Evolutionary conservation across 2,113 vertebrate species (phyloP).

Genomic region (Percopsis transmontana): DNA sequence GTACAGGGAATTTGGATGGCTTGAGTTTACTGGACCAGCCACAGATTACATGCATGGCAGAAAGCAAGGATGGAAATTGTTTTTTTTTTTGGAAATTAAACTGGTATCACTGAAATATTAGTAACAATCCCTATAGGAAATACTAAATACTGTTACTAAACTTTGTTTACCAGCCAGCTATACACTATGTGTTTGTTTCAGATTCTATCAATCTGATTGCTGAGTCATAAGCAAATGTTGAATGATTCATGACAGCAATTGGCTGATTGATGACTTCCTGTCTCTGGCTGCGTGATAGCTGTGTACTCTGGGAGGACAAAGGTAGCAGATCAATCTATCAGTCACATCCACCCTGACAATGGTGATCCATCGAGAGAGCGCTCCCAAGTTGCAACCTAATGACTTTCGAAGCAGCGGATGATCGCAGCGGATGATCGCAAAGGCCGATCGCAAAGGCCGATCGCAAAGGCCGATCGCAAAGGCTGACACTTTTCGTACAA

Average conservation of each 20-base stretch:
- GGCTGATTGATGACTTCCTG: slow-evolving; percentile 61
- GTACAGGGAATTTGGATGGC: too few species aligned
- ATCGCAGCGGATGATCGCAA: slow-evolving; percentile 45
- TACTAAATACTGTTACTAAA: too few species aligned
- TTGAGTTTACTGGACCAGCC: too few species aligned
- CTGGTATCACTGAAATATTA: too few species aligned
- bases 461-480: slow-evolving; percentile 25
- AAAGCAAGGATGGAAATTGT: too few species aligned
- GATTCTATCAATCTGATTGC: slow-evolving; percentile 42
- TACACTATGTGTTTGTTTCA: too few species aligned
- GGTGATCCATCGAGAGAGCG: slow-evolving; percentile 25
- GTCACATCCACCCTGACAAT: slow-evolving; percentile 36
- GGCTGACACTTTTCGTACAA: slow-evolving; percentile 24
- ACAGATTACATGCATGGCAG: too few species aligned
- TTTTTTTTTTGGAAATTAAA: too few species aligned
- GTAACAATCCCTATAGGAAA: too few species aligned
- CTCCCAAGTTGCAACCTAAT: slow-evolving; percentile 39
- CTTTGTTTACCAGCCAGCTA: too few species aligned
- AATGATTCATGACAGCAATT: slow-evolving; percentile 39
- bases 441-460: too few species aligned
- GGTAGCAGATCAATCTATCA: slow-evolving; percentile 57
- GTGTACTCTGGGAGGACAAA: slow-evolving; percentile 12
- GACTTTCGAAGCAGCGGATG: slow-evolving; percentile 41
- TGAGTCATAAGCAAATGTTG: slow-evolving; percentile 29
- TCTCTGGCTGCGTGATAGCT: slow-evolving; percentile 8